phyloP scores from a whole-genome alignment of 2,797 vertebrate species.

The Lophotriccus pileatus region DNA sequence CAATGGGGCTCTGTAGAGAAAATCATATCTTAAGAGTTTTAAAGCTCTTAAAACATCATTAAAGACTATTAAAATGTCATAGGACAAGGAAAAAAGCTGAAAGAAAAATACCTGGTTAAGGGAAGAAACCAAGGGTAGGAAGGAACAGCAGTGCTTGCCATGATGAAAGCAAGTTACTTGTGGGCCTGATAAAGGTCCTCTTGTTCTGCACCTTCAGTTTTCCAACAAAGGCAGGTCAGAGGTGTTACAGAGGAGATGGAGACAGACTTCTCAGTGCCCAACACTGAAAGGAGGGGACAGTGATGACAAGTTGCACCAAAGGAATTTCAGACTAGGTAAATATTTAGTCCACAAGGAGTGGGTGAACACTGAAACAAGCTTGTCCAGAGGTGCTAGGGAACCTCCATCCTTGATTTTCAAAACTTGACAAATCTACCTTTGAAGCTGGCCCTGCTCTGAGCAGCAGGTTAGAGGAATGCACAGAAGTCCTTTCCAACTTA shows the following conservation, averaged over 20 bases:
- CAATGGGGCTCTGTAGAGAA: neutral
- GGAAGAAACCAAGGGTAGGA: neutral
- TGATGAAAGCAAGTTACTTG: neutral
- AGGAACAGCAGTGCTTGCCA: neutral
- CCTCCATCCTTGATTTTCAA: neutral
- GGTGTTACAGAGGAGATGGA: neutral
- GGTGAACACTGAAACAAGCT: neutral
- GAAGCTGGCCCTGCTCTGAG: neutral
- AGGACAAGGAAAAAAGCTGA: neutral
- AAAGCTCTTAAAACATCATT: neutral
- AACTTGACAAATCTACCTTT: neutral
- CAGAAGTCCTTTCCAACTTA: neutral
- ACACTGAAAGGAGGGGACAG: neutral
- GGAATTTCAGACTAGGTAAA: neutral
- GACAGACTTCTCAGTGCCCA: neutral
- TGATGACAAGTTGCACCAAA: neutral
- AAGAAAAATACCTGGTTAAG: neutral
- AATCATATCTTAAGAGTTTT: neutral
- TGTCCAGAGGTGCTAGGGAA: neutral
- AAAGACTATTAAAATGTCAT: neutral
- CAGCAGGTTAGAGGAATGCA: neutral
- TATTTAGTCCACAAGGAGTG: neutral
- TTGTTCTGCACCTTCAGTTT: neutral
- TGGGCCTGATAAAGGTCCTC: neutral
- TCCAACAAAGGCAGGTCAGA: neutral